Evolutionary conservation across 2,113 vertebrate genomes (phyloP).

Genomic region (Heptranchias perlo): DNA sequence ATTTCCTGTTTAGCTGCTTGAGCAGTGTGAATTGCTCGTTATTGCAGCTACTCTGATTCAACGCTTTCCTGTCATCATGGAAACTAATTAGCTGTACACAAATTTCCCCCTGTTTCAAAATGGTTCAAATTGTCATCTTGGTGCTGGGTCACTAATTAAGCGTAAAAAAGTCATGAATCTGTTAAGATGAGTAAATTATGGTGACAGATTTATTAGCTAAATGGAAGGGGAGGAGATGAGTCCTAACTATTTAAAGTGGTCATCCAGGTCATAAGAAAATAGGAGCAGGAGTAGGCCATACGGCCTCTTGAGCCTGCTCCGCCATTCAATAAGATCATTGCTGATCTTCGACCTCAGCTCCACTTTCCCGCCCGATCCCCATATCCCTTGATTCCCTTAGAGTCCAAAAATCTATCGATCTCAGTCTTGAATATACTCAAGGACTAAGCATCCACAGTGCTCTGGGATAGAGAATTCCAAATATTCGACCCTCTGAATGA

Average conservation of each 20-base stretch:
- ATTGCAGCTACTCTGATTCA: neutral
- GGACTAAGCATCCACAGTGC: too few species aligned
- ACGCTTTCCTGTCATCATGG: neutral
- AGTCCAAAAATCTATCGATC: too few species aligned
- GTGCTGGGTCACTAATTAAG: neutral
- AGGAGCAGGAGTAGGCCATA: too few species aligned
- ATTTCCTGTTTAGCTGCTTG: constrained; percentile 8
- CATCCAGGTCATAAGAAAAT: too few species aligned
- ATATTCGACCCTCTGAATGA: too few species aligned
- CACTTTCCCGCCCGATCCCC: too few species aligned
- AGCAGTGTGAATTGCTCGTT: constrained; percentile 32
- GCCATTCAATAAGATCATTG: too few species aligned
- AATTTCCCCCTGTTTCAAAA: neutral
- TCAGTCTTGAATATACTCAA: too few species aligned
- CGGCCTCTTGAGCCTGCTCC: too few species aligned
- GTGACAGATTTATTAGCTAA: neutral
- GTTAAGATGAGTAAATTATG: neutral
- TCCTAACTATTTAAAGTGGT: neutral
- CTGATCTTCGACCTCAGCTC: too few species aligned
- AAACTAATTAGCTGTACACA: constrained; percentile 17
- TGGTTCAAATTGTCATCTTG: neutral
- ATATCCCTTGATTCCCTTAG: too few species aligned
- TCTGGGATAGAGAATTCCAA: too few species aligned
- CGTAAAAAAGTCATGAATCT: neutral
- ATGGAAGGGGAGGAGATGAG: neutral